These are phyloP conservation scores for Crenuchus spilurus DNA, from an alignment of 2,797 vertebrate species.

Conservation along the genomic window DNA sequence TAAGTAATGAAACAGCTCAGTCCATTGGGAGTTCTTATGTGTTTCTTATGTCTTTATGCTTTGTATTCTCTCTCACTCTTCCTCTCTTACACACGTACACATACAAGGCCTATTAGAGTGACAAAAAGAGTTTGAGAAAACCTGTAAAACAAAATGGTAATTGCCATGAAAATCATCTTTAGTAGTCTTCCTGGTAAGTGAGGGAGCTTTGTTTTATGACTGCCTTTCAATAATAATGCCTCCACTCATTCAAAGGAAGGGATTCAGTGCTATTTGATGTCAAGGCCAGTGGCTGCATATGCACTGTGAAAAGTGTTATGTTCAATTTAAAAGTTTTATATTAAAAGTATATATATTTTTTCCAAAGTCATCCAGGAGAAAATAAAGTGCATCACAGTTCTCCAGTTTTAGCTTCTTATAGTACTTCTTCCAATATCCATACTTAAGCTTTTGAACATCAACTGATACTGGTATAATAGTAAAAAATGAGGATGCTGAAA, in stretches of 20 bases:
- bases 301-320: background rate
- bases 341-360: background rate
- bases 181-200: background rate
- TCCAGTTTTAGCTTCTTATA: background rate
- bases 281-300: background rate
- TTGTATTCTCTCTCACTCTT: background rate
- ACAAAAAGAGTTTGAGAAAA: constrained; percentile 54
- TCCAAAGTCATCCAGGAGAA: background rate
- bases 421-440: no score
- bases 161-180: constrained; percentile 17
- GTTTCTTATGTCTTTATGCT: no score
- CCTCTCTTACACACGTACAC: background rate
- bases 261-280: background rate
- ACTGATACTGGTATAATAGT: no score
- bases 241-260: background rate
- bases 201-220: background rate
- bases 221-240: background rate
- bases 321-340: background rate
- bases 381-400: background rate
- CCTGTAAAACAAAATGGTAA: constrained; percentile 42
- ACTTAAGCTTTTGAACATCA: no score
- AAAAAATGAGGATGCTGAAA: no score
- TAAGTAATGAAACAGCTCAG: background rate
- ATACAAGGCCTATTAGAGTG: constrained; percentile 71
- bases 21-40: no score